Percentiles rank a stretch among this genome's conserved stretches.
phyloP scores from a whole-genome alignment of 2,888 invertebrate species.

The Spilosoma lubricipeda region DNA sequence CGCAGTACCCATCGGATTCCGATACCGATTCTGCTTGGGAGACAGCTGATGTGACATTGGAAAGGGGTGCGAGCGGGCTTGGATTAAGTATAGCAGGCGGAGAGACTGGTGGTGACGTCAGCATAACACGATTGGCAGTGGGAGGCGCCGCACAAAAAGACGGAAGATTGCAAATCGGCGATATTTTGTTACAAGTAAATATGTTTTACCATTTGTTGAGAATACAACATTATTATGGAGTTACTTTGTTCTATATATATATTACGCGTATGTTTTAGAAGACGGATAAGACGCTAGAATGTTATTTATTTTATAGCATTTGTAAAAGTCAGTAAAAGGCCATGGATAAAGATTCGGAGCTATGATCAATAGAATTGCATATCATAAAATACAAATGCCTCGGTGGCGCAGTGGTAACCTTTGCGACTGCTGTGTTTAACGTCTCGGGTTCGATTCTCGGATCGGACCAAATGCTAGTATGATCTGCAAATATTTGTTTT shows the following conservation, averaged over 20 bases:
- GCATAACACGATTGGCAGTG: conserved; percentile 97
- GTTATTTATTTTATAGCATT: neutral
- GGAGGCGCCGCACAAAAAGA: conserved; percentile 96
- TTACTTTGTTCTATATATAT: neutral
- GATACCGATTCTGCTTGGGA: conserved; percentile 93
- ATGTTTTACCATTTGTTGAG: neutral
- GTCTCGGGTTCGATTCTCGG: too few species aligned
- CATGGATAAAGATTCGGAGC: neutral
- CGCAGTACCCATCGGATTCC: conserved; percentile 72
- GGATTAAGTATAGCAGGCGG: conserved; percentile 99
- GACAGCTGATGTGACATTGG: conserved; percentile 96
- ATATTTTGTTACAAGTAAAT: conserved; percentile 93
- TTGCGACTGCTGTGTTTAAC: too few species aligned
- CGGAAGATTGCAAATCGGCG: conserved; percentile 96
- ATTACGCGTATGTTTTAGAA: neutral
- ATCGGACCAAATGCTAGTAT: too few species aligned
- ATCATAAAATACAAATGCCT: neutral
- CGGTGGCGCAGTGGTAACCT: too few species aligned
- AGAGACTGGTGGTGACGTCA: conserved; percentile 97
- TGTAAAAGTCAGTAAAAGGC: neutral
- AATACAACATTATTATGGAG: neutral
- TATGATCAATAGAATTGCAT: neutral
- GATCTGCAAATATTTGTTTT: too few species aligned
- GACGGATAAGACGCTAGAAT: neutral
- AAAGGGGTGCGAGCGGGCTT: conserved; percentile 95